phyloP scores from a whole-genome alignment of 2,113 vertebrate species.

The Pterocles burchelli region DNA sequence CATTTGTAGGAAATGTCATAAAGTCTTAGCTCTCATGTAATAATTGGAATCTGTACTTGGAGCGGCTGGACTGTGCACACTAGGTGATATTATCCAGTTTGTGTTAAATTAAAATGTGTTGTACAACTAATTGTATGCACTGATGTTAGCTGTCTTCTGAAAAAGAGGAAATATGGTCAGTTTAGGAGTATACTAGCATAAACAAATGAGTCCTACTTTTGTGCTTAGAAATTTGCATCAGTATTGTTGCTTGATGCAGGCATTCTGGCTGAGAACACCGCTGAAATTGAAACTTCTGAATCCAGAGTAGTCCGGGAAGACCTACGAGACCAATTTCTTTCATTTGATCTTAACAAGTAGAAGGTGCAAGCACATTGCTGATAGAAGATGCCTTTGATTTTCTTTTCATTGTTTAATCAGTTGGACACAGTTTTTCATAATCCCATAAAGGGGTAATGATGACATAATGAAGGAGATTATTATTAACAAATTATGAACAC shows the following conservation, averaged over 20 bases:
- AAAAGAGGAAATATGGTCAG: not conserved
- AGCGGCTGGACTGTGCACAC: not conserved
- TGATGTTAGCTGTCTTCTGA: not conserved
- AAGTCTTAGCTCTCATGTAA: conserved; percentile 46
- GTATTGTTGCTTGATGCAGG: not conserved
- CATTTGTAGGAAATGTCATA: conserved; percentile 55
- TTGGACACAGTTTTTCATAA: not conserved
- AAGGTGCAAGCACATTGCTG: not conserved
- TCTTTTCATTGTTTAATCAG: not conserved
- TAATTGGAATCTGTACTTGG: conserved; percentile 25
- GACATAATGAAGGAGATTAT: not conserved
- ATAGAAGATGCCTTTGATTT: not conserved
- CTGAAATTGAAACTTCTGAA: not conserved
- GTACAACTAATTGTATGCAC: not conserved
- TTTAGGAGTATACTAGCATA: not conserved
- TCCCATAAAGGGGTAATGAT: not conserved
- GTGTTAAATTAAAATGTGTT: not conserved
- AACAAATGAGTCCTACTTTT: not conserved
- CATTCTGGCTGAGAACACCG: not conserved
- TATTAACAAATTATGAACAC: not conserved
- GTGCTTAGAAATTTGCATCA: not conserved
- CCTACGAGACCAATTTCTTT: not conserved
- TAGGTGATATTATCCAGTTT: not conserved
- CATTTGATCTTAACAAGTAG: not conserved
- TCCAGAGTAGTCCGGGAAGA: not conserved